A percentile compares a stretch with the other conserved stretches of the same genome.
Evolutionary conservation across 92 coral and sea anemone genomes (phyloP).

Genomic region (Heteractis magnifica): DNA sequence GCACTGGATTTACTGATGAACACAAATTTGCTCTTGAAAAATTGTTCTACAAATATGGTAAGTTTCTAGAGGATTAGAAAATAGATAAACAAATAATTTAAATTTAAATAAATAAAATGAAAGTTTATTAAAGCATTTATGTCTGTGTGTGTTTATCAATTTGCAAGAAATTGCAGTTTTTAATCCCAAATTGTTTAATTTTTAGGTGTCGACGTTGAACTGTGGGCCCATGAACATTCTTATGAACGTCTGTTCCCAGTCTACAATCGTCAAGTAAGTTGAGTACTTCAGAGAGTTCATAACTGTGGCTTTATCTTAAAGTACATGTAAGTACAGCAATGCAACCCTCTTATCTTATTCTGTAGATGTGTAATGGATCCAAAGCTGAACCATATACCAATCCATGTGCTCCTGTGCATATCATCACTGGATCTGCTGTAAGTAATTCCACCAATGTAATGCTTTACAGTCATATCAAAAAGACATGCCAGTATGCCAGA

Average conservation of each 20-base stretch:
- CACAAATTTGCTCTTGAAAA: constrained; percentile 69
- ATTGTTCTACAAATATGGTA: constrained; percentile 83
- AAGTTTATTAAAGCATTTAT: background rate
- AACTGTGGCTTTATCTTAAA: background rate
- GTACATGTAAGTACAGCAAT: background rate
- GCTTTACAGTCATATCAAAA: no score
- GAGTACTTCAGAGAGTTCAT: background rate
- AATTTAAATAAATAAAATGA: background rate
- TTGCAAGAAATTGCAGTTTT: background rate
- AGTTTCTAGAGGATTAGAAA: background rate
- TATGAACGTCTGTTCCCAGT: constrained; percentile 90
- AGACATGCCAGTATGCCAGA: background rate
- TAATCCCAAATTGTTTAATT: background rate
- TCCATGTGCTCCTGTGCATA: constrained; percentile 96
- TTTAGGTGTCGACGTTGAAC: constrained; percentile 82
- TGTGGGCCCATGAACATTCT: constrained; percentile 97
- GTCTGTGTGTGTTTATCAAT: no score
- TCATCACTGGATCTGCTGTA: constrained; percentile 93
- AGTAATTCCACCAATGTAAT: constrained; percentile 18
- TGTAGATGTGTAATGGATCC: constrained; percentile 88
- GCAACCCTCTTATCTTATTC: background rate
- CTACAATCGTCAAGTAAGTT: constrained; percentile 72
- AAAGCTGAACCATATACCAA: constrained; percentile 79
- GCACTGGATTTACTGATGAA: constrained; percentile 56
- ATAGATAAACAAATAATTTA: background rate